phyloP scores from a whole-genome alignment of 2,797 vertebrate genomes.

The Gymnothorax reevesii region DNA sequence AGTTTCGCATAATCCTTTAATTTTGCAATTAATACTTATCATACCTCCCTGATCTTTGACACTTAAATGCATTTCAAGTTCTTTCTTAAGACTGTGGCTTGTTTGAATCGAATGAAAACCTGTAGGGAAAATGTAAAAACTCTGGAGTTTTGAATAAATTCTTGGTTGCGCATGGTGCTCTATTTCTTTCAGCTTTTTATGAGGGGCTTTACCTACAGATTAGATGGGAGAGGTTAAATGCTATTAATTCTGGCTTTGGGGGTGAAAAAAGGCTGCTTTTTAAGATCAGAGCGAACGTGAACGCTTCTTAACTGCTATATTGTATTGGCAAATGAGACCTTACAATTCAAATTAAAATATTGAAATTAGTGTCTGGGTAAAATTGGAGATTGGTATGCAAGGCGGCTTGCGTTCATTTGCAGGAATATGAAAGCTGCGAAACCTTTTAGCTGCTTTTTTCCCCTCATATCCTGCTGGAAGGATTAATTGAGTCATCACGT shows the following conservation, averaged over 20 bases:
- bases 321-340: slow-evolving; percentile 44
- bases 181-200: slow-evolving; percentile 57
- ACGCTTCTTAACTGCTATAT: slow-evolving; percentile 41
- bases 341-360: slow-evolving; percentile 63
- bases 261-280: slow-evolving; percentile 49
- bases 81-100: slow-evolving; percentile 49
- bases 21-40: slow-evolving; percentile 42
- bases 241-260: slow-evolving; percentile 50
- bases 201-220: slow-evolving; percentile 42
- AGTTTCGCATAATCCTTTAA: slow-evolving; percentile 41
- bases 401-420: slow-evolving; percentile 54
- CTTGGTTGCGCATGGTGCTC: slow-evolving; percentile 52
- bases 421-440: slow-evolving; percentile 58
- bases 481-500: slow-evolving; percentile 59
- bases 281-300: slow-evolving; percentile 25
- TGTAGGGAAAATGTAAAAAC: neutral
- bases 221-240: slow-evolving; percentile 65
- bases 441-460: slow-evolving; percentile 60
- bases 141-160: slow-evolving; percentile 55
- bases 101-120: slow-evolving; percentile 67
- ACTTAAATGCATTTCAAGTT: slow-evolving; percentile 38
- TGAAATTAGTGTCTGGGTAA: slow-evolving; percentile 63
- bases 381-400: slow-evolving; percentile 65
- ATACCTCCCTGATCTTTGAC: slow-evolving; percentile 51
- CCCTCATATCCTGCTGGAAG: slow-evolving; percentile 58